phyloP scores from a whole-genome alignment of 1,140 invertebrate genomes.

The Triops longicaudatus region DNA sequence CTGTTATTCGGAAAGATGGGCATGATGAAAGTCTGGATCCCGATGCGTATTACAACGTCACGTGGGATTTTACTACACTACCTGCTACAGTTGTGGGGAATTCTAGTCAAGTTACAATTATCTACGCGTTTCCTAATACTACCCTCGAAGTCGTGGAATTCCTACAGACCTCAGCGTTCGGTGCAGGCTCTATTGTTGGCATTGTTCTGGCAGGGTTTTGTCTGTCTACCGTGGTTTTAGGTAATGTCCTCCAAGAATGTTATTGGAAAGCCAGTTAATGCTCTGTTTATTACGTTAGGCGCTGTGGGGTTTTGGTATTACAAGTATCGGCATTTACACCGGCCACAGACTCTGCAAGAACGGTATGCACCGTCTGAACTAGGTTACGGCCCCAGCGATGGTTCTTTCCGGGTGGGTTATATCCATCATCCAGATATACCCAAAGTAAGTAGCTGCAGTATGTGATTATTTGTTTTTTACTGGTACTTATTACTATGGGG shows the following conservation, averaged over 20 bases:
- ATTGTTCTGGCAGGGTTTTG: not conserved
- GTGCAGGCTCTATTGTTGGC: not conserved
- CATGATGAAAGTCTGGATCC: not conserved
- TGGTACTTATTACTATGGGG: constrained; percentile 26
- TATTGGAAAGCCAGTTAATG: not conserved
- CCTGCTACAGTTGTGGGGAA: not conserved
- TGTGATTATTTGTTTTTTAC: not conserved
- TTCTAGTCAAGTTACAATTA: not conserved
- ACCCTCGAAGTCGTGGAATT: not conserved
- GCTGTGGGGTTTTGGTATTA: constrained; percentile 25
- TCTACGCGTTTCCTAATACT: not conserved
- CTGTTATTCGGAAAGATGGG: not conserved
- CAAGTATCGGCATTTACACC: constrained; percentile 21
- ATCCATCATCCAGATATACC: constrained; percentile 27
- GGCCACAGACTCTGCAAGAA: constrained; percentile 24
- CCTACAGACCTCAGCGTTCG: not conserved
- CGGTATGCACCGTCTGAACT: constrained; percentile 25
- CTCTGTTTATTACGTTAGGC: constrained; percentile 13
- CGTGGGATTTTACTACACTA: not conserved
- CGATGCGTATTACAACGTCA: not conserved
- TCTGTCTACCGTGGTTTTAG: not conserved
- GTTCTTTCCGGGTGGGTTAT: constrained; percentile 26
- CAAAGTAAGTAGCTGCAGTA: constrained; percentile 8
- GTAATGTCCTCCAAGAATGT: not conserved
- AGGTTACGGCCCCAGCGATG: constrained; percentile 20